A percentile compares a stretch with the other conserved stretches of the same genome.
These are phyloP conservation scores for Phaetusa simplex DNA, from an alignment of 2,113 vertebrate genomes.

Conservation along the genomic window DNA sequence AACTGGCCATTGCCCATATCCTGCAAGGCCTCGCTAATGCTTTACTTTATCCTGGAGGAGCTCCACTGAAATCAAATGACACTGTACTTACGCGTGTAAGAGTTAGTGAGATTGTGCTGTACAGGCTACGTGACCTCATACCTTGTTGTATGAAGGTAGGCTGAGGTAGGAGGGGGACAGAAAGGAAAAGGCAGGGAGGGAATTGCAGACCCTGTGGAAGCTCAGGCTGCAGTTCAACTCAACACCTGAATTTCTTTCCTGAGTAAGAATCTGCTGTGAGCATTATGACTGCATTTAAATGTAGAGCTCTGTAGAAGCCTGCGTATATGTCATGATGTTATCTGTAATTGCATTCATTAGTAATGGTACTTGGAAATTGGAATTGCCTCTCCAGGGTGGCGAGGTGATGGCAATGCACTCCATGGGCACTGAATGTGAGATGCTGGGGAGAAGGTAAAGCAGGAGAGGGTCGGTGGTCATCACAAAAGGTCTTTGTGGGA, in stretches of 20 bases:
- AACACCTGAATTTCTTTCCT: background rate
- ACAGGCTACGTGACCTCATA: rapidly evolving
- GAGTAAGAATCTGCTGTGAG: background rate
- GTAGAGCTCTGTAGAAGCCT: background rate
- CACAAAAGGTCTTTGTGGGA: background rate
- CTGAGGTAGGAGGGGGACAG: background rate
- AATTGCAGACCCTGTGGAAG: background rate
- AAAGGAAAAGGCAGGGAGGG: background rate
- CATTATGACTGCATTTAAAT: background rate
- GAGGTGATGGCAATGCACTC: background rate
- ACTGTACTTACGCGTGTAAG: rapidly evolving
- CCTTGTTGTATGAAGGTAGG: background rate
- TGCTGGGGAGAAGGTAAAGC: background rate
- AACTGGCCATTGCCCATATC: background rate
- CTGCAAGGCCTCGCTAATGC: background rate
- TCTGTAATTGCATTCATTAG: background rate
- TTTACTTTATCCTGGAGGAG: background rate
- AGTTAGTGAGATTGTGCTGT: background rate
- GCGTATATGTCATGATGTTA: rapidly evolving
- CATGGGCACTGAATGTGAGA: background rate
- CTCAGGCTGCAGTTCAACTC: background rate
- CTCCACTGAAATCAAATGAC: background rate
- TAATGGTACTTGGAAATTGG: background rate
- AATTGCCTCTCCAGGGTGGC: background rate
- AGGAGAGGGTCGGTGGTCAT: rapidly evolving